These are phyloP conservation scores for Oryzias celebensis DNA, from an alignment of 2,113 vertebrate genomes.

Conservation along the genomic window DNA sequence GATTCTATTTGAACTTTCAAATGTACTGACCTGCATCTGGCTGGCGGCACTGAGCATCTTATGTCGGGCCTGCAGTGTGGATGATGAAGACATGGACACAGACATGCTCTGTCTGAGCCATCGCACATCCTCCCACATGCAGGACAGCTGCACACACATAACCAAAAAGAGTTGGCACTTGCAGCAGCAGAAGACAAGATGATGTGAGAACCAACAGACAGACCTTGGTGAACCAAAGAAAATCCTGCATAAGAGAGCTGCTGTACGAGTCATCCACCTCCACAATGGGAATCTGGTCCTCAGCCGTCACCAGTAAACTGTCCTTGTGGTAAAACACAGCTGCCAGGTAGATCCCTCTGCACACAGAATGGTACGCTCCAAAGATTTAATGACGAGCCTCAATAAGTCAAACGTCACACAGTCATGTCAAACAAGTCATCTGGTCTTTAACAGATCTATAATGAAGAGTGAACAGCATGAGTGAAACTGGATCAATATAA, in stretches of 20 bases:
- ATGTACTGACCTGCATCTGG: conserved; percentile 87
- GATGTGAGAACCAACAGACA: background rate
- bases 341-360: conserved; percentile 94
- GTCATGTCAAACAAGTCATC: no score
- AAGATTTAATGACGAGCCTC: no score
- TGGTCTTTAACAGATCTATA: no score
- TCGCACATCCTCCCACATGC: conserved; percentile 97
- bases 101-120: conserved; percentile 93
- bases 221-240: conserved; percentile 87
- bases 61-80: conserved; percentile 89
- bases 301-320: conserved; percentile 91
- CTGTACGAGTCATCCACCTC: conserved; percentile 95
- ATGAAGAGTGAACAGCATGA: no score
- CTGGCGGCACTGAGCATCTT: conserved; percentile 93
- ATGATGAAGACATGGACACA: conserved; percentile 90
- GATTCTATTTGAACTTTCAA: background rate
- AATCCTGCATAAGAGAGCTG: conserved; percentile 93
- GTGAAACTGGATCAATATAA: no score
- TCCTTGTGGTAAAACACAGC: conserved; percentile 96
- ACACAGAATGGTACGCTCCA: background rate
- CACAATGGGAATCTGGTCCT: conserved; percentile 98
- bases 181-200: no score
- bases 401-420: no score
- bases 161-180: no score
- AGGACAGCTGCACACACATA: conserved; percentile 79